These are phyloP conservation scores for Schizopygopsis pylzovi DNA, from an alignment of 2,797 vertebrate species.

Conservation along the genomic window DNA sequence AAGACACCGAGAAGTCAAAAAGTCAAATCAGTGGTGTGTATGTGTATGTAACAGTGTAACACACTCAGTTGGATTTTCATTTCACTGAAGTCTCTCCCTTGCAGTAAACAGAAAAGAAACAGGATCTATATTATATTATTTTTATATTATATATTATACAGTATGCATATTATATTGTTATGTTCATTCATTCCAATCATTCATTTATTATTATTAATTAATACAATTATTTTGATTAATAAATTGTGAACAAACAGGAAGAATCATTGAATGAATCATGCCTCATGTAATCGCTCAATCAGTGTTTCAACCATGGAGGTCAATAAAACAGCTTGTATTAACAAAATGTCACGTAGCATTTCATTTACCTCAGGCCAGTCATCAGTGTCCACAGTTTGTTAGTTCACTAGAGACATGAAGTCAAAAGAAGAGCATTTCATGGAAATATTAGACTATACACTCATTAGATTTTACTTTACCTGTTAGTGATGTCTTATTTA, in stretches of 20 bases:
- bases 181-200: background rate
- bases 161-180: background rate
- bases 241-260: background rate
- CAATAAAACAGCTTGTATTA: background rate
- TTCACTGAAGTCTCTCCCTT: background rate
- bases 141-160: background rate
- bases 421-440: background rate
- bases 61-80: background rate
- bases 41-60: background rate
- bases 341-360: background rate
- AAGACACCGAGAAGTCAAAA: slow-evolving; percentile 5
- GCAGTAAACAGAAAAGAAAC: background rate
- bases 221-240: background rate
- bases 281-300: background rate
- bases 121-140: background rate
- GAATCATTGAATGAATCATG: background rate
- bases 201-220: background rate
- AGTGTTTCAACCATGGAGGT: background rate
- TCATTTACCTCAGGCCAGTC: background rate
- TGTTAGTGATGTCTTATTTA: background rate
- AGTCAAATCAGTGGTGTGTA: slow-evolving; percentile 26
- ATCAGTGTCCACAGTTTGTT: background rate
- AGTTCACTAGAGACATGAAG: background rate
- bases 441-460: background rate
- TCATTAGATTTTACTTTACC: too few species aligned